Evolutionary conservation across 2,888 invertebrate genomes (phyloP), one percentile per base, ranked within the genome.

Genomic region (Apamea anceps): DNA sequence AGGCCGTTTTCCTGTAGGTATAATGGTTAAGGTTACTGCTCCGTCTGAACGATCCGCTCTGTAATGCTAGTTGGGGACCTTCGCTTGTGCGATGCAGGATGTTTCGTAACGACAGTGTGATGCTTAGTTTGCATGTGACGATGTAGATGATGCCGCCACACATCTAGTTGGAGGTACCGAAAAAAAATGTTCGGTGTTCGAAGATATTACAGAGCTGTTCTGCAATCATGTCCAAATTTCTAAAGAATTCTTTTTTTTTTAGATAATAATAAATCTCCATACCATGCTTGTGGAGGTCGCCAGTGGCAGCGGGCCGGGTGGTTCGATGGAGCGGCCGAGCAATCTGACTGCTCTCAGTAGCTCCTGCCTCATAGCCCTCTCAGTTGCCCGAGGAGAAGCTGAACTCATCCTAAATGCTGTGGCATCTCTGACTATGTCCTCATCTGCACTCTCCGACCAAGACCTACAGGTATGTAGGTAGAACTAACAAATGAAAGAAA

Each of bases 311-410:
- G 88, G 92, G 0, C 89, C 92, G 2, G 84, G 85, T 21, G 94
- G 92, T 18, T 89, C 89, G 28, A 77, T 88, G 8, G 97, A 97
- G 4, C 97, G 97, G 89, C 98, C 98, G 28, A 97, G 97, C 84
- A 98, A 97, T 88, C 97, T 99, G 90, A 99, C 99, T 37, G 98
- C 99, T 8, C 97, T 99, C 81, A 99, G 99, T 74, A 99, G 99
- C 93, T 98, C 99, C 2, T 99, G 99, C 89, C 97, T 99, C 15
- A 97, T 99, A 75, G 99, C 99, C 77, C 97, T 99, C 82, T 99
- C 99, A 25, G 98, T 99, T 72, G 99, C 99, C 2, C 97, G 99
- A 77, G 99, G 99, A 8, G 99, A 99, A 93, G 99, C 99, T 18
- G 99, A 99, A 81, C 98, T 99, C 92, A 98, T 99, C 90, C 97